A percentile compares a stretch with the other conserved stretches of the same genome.
These are phyloP conservation scores for Micronisus gabar DNA, from an alignment of 2,113 vertebrate species.

Conservation along the genomic window DNA sequence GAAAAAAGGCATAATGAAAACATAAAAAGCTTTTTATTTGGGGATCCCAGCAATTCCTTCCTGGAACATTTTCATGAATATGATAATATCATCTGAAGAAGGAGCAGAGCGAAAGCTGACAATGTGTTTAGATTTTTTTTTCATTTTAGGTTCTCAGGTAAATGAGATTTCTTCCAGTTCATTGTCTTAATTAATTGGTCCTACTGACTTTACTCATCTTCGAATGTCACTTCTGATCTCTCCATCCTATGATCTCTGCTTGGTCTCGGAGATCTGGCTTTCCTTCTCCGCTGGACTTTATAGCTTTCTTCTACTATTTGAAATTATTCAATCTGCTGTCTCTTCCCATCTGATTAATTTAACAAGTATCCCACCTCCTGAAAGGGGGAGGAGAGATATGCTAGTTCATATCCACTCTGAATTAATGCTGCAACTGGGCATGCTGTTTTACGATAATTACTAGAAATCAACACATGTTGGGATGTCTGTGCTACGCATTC, in stretches of 20 bases:
- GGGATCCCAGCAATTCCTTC: background rate
- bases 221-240: background rate
- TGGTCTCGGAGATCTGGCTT: background rate
- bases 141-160: background rate
- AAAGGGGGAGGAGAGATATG: background rate
- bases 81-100: background rate
- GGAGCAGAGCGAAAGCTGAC: background rate
- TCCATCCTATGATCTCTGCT: background rate
- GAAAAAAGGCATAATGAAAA: background rate
- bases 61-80: background rate
- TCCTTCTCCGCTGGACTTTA: background rate
- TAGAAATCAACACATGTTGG: background rate
- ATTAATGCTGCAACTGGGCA: background rate
- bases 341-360: conserved; percentile 2
- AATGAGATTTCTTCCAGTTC: conserved; percentile 40
- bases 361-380: background rate
- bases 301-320: background rate
- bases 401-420: background rate
- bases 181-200: conserved; percentile 27
- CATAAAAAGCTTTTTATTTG: background rate
- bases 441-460: background rate
- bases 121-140: background rate
- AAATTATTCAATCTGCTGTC: background rate
- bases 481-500: background rate
- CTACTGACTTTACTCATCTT: background rate